phyloP scores from a whole-genome alignment of 2,797 vertebrate genomes.

The Enteromius paludinosus region DNA sequence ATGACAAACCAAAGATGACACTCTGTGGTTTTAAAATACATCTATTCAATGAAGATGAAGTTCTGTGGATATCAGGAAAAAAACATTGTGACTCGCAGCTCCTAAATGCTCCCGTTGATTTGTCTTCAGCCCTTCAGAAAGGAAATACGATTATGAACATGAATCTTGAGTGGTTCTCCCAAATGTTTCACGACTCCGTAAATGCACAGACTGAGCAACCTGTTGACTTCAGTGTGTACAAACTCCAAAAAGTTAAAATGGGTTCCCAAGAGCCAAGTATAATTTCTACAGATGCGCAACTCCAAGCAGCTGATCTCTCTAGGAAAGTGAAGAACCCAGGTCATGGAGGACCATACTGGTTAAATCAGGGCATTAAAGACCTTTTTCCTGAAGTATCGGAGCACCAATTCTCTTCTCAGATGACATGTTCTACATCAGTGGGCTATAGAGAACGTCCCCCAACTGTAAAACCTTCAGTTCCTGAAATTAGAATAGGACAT shows the following conservation, averaged over 20 bases:
- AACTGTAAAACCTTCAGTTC: slow-evolving; percentile 65
- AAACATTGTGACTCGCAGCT: slow-evolving; percentile 66
- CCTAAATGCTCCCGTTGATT: slow-evolving; percentile 83
- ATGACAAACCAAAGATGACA: slow-evolving; percentile 78
- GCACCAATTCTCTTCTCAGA: slow-evolving; percentile 7
- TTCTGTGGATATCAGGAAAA: slow-evolving; percentile 77
- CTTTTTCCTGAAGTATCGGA: slow-evolving; percentile 49
- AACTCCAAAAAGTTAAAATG: slow-evolving; percentile 85
- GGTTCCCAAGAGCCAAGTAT: slow-evolving; percentile 72
- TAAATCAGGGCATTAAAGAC: slow-evolving; percentile 69
- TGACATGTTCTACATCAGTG: slow-evolving; percentile 59
- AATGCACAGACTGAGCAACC: slow-evolving; percentile 83
- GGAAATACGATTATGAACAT: slow-evolving; percentile 89
- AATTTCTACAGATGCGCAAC: slow-evolving; percentile 68
- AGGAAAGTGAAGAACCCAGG: slow-evolving; percentile 64
- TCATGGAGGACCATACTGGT: slow-evolving; percentile 79
- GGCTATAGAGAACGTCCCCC: slow-evolving; percentile 65
- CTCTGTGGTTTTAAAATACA: slow-evolving; percentile 92
- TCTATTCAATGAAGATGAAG: slow-evolving; percentile 77
- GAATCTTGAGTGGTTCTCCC: slow-evolving; percentile 89
- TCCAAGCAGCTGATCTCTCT: slow-evolving; percentile 82
- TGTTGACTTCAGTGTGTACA: slow-evolving; percentile 87
- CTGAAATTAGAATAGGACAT: slow-evolving; percentile 74
- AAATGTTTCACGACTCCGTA: slow-evolving; percentile 90
- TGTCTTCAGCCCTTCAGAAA: slow-evolving; percentile 86